A percentile compares a stretch with the other conserved stretches of the same genome.
These are phyloP conservation scores for Zoroaster sp. DNA, from an alignment of 53 echinoderm and acorn worm species.

Conservation along the genomic window DNA sequence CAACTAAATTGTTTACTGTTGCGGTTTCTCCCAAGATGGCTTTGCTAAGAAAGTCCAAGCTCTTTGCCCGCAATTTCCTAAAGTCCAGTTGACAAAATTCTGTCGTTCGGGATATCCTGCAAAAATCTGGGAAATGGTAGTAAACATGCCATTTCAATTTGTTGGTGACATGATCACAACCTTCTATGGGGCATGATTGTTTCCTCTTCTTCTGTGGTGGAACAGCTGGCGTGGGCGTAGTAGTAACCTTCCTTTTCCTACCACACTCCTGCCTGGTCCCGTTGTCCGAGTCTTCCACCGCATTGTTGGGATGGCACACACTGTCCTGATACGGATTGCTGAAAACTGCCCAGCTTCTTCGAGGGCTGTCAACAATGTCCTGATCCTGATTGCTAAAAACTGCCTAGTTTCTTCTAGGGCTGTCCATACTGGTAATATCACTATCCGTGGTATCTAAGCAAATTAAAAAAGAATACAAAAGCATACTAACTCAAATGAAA, in stretches of 20 bases:
- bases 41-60: background rate
- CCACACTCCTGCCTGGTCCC: background rate
- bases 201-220: background rate
- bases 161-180: slow-evolving; percentile 15
- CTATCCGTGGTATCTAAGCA: background rate
- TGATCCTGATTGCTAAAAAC: background rate
- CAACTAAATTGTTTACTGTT: background rate
- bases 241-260: background rate
- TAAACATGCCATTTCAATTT: slow-evolving; percentile 33
- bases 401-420: slow-evolving; percentile 27
- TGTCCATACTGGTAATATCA: background rate
- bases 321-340: background rate
- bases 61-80: background rate
- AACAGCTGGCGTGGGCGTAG: background rate
- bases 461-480: slow-evolving; percentile 1
- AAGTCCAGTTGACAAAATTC: background rate
- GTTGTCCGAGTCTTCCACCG: background rate
- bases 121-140: slow-evolving; percentile 11
- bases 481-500: background rate
- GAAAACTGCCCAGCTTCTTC: slow-evolving; percentile 1
- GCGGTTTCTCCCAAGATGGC: background rate
- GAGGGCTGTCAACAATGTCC: background rate
- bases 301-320: background rate
- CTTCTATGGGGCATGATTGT: slow-evolving; percentile 8
- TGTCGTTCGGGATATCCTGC: background rate